Percentiles rank a stretch among this genome's conserved stretches.
Evolutionary conservation across 2,797 vertebrate species (phyloP).

Genomic region (Darevskia nairensis): DNA sequence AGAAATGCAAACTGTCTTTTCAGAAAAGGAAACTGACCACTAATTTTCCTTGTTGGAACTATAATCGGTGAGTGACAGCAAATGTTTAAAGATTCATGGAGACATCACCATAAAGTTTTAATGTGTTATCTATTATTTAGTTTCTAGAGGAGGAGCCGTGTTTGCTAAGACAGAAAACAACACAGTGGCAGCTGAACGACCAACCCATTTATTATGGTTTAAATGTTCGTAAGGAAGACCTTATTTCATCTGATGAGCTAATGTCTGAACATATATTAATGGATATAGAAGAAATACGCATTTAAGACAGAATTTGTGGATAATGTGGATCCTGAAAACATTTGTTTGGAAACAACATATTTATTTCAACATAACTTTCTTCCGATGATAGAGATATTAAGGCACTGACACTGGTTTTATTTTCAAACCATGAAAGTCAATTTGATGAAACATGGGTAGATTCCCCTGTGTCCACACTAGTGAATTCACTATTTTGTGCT

Average conservation of each 20-base stretch:
- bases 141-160: background rate
- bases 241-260: background rate
- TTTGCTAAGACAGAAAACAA: background rate
- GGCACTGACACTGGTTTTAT: background rate
- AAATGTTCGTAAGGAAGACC: background rate
- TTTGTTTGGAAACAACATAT: background rate
- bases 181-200: background rate
- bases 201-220: background rate
- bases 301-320: background rate
- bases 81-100: constrained; percentile 1
- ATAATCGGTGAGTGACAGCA: background rate
- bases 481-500: background rate
- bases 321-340: background rate
- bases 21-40: background rate
- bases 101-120: background rate
- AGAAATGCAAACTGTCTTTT: background rate
- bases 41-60: background rate
- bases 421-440: background rate
- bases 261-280: background rate
- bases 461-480: background rate
- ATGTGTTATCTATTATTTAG: constrained; percentile 28
- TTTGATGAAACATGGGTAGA: background rate
- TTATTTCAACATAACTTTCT: background rate
- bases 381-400: background rate
- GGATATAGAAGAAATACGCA: background rate